Conservation (phyloP, 2,113 vertebrate species). For the Raja brachyura region DNA sequence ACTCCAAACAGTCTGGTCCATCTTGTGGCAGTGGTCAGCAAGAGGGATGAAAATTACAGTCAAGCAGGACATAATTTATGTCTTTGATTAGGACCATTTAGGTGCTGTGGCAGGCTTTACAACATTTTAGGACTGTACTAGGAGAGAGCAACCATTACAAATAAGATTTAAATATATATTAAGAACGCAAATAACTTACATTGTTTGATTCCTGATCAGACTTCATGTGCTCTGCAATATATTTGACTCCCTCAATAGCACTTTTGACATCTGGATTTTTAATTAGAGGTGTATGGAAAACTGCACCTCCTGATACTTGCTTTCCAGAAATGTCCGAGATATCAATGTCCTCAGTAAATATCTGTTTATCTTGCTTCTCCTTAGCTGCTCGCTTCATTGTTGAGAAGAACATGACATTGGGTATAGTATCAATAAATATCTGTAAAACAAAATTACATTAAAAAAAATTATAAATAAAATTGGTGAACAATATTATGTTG, state of each 20-base stretch:
- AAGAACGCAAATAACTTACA: slow-evolving; percentile 58
- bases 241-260: slow-evolving; percentile 91
- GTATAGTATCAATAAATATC: slow-evolving; percentile 95
- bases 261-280: slow-evolving; percentile 92
- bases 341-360: slow-evolving; percentile 82
- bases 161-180: slow-evolving; percentile 27
- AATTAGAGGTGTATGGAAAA: slow-evolving; percentile 78
- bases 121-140: background rate
- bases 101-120: background rate
- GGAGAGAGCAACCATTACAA: background rate
- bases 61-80: too few relatives aligned
- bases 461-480: background rate
- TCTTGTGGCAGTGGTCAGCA: too few relatives aligned
- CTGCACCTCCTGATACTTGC: slow-evolving; percentile 65
- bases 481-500: too few relatives aligned
- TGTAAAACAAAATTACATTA: slow-evolving; percentile 47
- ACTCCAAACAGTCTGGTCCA: too few relatives aligned
- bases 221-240: slow-evolving; percentile 96
- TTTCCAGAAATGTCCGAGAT: slow-evolving; percentile 97
- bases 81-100: background rate
- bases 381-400: slow-evolving; percentile 92
- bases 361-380: slow-evolving; percentile 72
- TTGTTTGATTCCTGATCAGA: slow-evolving; percentile 88
- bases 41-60: too few relatives aligned
- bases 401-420: slow-evolving; percentile 97